A percentile compares a stretch with the other conserved stretches of the same genome.
phyloP scores from a whole-genome alignment of 1,140 invertebrate genomes.

The Ips nitidus region DNA sequence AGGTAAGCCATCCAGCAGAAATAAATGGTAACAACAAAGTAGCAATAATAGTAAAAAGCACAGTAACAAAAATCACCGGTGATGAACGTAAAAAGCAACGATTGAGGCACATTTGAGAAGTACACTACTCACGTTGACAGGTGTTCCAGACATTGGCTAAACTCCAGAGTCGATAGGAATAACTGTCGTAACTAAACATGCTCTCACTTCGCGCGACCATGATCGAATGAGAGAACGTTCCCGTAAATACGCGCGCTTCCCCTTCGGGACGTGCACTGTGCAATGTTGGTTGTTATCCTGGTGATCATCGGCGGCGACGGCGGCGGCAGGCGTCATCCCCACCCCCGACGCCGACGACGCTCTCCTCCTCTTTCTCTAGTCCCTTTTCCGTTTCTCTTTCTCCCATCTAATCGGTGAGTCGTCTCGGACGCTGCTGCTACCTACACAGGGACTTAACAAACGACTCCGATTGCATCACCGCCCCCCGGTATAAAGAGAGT shows the following conservation, averaged over 20 bases:
- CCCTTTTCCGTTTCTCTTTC: neutral
- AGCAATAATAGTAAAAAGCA: conserved; percentile 17
- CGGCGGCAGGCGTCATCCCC: conserved; percentile 44
- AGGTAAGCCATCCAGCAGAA: conserved; percentile 34
- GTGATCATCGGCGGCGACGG: conserved; percentile 60
- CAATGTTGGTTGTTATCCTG: conserved; percentile 42
- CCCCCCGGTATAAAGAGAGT: conserved; percentile 29
- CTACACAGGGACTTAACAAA: conserved; percentile 42
- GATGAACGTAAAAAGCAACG: conserved; percentile 4
- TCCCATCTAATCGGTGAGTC: conserved; percentile 7
- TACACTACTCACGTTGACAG: conserved; percentile 64
- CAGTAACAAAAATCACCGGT: conserved; percentile 13
- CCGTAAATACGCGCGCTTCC: conserved; percentile 44
- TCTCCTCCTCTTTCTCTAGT: conserved; percentile 1
- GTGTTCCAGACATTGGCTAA: conserved; percentile 70
- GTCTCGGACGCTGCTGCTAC: conserved; percentile 37
- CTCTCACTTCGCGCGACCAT: conserved; percentile 67
- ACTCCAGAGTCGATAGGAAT: conserved; percentile 70
- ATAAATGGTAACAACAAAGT: conserved; percentile 8
- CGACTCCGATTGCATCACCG: conserved; percentile 37
- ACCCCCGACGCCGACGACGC: conserved; percentile 46
- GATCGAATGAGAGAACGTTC: conserved; percentile 53
- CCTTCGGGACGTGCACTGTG: conserved; percentile 38
- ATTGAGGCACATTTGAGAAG: conserved; percentile 6
- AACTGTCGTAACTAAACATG: conserved; percentile 70